Conservation (phyloP, 2,113 vertebrate genomes). For the Meriones unguiculatus region DNA sequence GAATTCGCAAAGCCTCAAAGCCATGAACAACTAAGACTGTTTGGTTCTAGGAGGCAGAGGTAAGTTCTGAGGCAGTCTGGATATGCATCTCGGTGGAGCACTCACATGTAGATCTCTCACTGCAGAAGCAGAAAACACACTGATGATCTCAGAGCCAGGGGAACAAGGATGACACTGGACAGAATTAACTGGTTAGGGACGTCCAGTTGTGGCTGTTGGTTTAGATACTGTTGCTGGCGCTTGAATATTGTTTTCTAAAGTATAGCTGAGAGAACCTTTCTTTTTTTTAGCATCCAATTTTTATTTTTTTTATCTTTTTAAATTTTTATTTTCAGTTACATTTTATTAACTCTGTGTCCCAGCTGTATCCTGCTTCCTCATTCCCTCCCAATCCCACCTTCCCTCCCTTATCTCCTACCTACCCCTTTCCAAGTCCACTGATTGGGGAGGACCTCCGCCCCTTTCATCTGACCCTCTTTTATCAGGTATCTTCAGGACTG, state of each 20-base stretch:
- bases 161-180: background rate
- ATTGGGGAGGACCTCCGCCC: no score
- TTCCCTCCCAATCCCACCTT: no score
- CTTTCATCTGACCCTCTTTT: no score
- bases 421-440: no score
- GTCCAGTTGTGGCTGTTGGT: no score
- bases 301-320: no score
- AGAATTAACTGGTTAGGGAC: background rate
- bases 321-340: no score
- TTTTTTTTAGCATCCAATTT: background rate
- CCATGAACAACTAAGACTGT: background rate
- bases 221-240: background rate
- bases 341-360: no score
- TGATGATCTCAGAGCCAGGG: background rate
- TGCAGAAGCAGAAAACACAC: background rate
- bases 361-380: no score
- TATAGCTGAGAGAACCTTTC: background rate
- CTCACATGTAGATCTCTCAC: background rate
- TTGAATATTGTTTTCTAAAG: background rate
- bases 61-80: background rate
- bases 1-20: background rate
- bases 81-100: background rate
- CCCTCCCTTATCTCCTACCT: no score
- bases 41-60: background rate
- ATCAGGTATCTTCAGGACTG: no score